Percentiles rank a stretch among this genome's conserved stretches.
Conservation (phyloP, 1,140 invertebrate genomes). For the Drosophila trapezifrons region DNA sequence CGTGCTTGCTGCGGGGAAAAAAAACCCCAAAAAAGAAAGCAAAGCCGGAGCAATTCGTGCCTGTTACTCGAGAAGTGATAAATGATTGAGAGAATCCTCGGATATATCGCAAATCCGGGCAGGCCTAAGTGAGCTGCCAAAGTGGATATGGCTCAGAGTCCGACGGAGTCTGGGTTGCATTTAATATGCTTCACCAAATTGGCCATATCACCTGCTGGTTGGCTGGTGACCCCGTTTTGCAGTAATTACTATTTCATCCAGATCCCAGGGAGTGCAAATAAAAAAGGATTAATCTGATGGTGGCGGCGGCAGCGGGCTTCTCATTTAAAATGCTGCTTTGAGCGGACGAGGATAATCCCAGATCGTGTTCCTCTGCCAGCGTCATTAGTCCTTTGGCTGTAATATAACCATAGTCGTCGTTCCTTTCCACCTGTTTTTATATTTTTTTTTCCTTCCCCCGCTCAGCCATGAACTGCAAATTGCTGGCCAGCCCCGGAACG, state of each 20-base stretch:
- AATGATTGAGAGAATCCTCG: constrained; percentile 37
- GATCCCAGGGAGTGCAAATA: constrained; percentile 2
- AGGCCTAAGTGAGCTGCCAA: constrained; percentile 32
- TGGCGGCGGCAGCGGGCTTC: background rate
- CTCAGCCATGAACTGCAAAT: constrained; percentile 3
- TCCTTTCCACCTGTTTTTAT: background rate
- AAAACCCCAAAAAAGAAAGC: constrained; percentile 8
- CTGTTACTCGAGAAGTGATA: constrained; percentile 37
- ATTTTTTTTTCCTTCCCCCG: background rate
- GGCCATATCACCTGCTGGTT: background rate
- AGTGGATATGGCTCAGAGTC: constrained; percentile 9
- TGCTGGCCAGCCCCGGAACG: background rate
- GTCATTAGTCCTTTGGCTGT: constrained; percentile 18
- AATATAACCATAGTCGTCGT: constrained; percentile 8
- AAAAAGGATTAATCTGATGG: constrained; percentile 17
- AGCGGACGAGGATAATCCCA: constrained; percentile 11
- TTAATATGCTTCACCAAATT: constrained; percentile 16
- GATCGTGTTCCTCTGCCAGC: constrained; percentile 17
- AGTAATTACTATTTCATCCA: constrained; percentile 16
- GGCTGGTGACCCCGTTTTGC: constrained; percentile 11
- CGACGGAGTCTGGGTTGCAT: background rate
- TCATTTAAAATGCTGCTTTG: constrained; percentile 19
- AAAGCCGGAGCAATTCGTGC: constrained; percentile 21
- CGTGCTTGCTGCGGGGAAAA: background rate
- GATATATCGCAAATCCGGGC: constrained; percentile 31